Evolutionary conservation across 23 tunicate genomes (phyloP), one percentile per base, ranked within the genome.

Genomic region (Styela clava): DNA sequence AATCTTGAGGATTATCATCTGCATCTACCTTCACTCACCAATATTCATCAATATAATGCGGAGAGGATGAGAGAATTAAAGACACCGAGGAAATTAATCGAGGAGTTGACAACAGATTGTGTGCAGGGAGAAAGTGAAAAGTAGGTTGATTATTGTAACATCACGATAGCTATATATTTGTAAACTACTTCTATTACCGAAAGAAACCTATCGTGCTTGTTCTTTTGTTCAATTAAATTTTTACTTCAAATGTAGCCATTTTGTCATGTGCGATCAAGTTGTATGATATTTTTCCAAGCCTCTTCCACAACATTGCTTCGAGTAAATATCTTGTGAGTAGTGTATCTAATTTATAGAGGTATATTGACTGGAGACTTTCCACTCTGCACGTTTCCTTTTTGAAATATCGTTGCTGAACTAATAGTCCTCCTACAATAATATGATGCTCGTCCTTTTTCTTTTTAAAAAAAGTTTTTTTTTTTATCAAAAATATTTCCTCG

Each of bases 391-490:
- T 51, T n/a, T n/a, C 68, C 33, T 23, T 5, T 5, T 44, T 26
- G 74, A 22, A 67, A 33, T 84, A 32, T 73, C 87, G 27, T 74
- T 29, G 65, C 82, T 64, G 87, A 84, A 84, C 87, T 84, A 34
- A 84, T 44, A 29, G 37, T 71, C 2, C 64, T 79, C 74, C 61
- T 22, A 79, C 83, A 79, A 61, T 61, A 69, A 24, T 61, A 61
- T 61, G 64, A 61, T 61, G 1, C 23, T 0, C 22, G n/a, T 61
- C n/a, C n/a, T 61, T 0, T 61, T 61, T 22, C 64, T 0, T 22
- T 23, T 61, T 21, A 61, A 61, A 23, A 21, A 61, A 61, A 61
- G 64, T 61, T 61, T 61, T 61, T 61, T 21, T 61, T 61, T n/a
- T n/a, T n/a, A n/a, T n/a, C n/a, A n/a, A 21, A n/a, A n/a, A n/a